Base-by-base conservation (phyloP, 2,888 invertebrate species). In the Tanypteryx hageni region DNA sequence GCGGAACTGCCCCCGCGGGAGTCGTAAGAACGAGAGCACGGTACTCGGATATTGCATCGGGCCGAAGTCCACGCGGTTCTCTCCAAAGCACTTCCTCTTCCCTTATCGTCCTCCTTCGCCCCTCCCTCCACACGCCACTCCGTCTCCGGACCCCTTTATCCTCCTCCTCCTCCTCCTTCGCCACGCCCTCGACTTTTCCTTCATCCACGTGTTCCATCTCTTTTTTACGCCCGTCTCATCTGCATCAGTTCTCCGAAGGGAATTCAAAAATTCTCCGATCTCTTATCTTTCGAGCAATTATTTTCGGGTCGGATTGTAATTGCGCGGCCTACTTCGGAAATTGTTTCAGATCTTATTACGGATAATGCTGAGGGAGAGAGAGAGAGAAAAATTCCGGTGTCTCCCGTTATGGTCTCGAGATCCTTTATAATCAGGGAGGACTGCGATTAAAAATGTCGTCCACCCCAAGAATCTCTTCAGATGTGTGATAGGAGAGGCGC, bases 1-100 rank as follows among this genome's bases (percentile, higher is more conserved):
- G 8, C 10, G 7, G 31, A 64, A 89, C 89, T 64, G 89, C 89
- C 64, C 89, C 89, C 89, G 64, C 31, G 89, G 89, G 89, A 64
- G 64, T 27, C 89, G 64, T 89, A 89, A 89, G 89, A 61, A 44
- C 27, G 22, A 18, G 61, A 86, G 83, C 14, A 56, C 22, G 64
- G 89, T 64, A n/a, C 64, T n/a, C 89, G 89, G 64, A 89, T 89
- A 89, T 89, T 89, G 64, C 89, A 64, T 44, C 18, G 44, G 59
- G 86, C 58, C 82, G 11, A 83, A 56, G 83, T 56, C 83, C 89
- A 18, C 61, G 89, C 89, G 44, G 61, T 44, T 83, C 83, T 83
- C 83, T 56, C 57, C 44, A 1, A 10, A n/a, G 11, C 64, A 64
- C 64, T 18, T 16, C 27, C 44, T 44, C 44, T n/a, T 83, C 44